These are phyloP conservation scores for Prionace glauca DNA, from an alignment of 2,797 vertebrate genomes.

Conservation along the genomic window DNA sequence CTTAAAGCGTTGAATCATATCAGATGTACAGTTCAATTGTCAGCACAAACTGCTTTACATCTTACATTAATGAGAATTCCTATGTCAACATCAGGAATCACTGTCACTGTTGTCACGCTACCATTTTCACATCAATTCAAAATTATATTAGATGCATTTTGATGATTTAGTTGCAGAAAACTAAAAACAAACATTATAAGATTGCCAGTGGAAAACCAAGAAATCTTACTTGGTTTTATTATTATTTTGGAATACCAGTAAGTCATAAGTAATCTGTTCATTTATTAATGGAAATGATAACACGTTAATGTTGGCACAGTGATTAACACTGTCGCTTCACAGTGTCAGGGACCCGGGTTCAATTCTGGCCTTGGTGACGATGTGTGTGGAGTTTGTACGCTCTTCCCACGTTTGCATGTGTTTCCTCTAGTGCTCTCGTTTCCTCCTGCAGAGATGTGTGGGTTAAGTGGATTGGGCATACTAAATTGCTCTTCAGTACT, in stretches of 20 bases:
- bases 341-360: no score
- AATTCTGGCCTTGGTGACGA: no score
- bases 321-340: no score
- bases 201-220: neutral
- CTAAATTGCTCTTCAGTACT: no score
- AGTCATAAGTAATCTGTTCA: neutral
- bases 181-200: neutral
- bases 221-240: neutral
- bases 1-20: no score
- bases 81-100: neutral
- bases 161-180: neutral
- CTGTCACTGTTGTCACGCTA: neutral
- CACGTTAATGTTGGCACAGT: no score
- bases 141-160: neutral
- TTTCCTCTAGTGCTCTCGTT: no score
- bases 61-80: neutral
- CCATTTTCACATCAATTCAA: neutral
- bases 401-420: no score
- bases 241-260: neutral
- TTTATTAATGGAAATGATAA: neutral
- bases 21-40: neutral
- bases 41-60: neutral
- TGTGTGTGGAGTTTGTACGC: no score
- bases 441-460: no score
- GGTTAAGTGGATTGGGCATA: no score